These are phyloP conservation scores for Brachionus asplanchnoidis DNA, from an alignment of 1,140 invertebrate species.

Conservation along the genomic window DNA sequence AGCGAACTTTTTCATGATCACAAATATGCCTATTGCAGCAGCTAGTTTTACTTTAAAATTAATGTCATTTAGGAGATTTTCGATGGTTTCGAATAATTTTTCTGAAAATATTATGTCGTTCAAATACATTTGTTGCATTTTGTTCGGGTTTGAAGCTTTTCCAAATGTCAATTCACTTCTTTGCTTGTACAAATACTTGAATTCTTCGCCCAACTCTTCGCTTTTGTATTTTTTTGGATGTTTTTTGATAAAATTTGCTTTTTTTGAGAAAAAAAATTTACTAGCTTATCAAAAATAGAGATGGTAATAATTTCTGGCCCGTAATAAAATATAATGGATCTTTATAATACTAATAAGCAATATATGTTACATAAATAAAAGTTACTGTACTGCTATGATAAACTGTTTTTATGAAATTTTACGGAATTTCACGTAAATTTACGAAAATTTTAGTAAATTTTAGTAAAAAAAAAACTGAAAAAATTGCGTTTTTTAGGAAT, in stretches of 20 bases:
- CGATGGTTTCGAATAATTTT: slow-evolving; percentile 11
- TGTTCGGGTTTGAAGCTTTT: background rate
- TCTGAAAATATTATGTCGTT: slow-evolving; percentile 13
- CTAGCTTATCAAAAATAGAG: background rate
- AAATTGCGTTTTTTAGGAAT: too few relatives aligned
- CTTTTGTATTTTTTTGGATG: background rate
- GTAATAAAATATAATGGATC: too few relatives aligned
- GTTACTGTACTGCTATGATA: too few relatives aligned
- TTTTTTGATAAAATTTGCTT: background rate
- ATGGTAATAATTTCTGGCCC: too few relatives aligned
- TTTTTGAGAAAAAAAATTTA: background rate
- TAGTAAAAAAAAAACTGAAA: too few relatives aligned
- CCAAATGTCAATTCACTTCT: slow-evolving; percentile 22
- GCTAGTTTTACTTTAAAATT: slow-evolving; percentile 33
- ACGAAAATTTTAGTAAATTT: too few relatives aligned
- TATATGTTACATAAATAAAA: too few relatives aligned
- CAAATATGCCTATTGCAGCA: background rate
- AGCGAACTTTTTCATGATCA: background rate
- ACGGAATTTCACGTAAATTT: too few relatives aligned
- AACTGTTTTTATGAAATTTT: too few relatives aligned
- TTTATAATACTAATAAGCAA: too few relatives aligned
- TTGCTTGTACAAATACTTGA: slow-evolving; percentile 7
- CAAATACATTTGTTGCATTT: background rate
- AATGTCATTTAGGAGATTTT: background rate
- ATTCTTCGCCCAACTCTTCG: background rate